Evolutionary conservation across 2,113 vertebrate species (phyloP).

Genomic region (Thryonomys swinderianus): DNA sequence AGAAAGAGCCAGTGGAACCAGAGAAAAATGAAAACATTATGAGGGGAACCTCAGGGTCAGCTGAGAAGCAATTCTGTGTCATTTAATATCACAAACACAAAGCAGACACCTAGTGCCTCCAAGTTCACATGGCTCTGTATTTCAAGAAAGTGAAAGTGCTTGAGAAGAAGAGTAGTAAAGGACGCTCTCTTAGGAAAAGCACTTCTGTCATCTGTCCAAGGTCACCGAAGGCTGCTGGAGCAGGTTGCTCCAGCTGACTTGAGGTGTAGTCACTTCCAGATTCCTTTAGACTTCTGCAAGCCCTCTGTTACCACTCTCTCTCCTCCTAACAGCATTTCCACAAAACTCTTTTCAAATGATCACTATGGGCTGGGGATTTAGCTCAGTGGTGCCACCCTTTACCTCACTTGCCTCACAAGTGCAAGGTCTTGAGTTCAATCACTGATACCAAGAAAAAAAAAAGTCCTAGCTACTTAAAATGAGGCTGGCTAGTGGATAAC

Average conservation of each 20-base stretch:
- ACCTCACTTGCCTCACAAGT: too few relatives aligned
- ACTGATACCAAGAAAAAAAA: too few relatives aligned
- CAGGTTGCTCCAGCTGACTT: neutral
- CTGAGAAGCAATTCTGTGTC: neutral
- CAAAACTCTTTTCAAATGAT: neutral
- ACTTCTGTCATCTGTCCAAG: neutral
- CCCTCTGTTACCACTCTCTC: neutral
- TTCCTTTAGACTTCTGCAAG: constrained; percentile 3
- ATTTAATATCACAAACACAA: neutral
- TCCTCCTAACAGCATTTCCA: neutral
- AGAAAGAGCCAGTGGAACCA: neutral
- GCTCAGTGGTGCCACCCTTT: too few relatives aligned
- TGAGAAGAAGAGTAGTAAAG: neutral
- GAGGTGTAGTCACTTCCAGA: neutral
- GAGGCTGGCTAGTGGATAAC: neutral
- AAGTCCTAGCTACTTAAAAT: neutral
- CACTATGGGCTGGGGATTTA: neutral
- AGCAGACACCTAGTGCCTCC: neutral
- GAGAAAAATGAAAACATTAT: neutral
- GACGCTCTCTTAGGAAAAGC: neutral
- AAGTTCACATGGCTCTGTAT: neutral
- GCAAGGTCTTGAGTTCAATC: too few relatives aligned
- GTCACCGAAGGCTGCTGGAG: neutral
- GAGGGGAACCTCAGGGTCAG: neutral
- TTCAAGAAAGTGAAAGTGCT: neutral